Conservation (phyloP, 2,888 invertebrate genomes). For the Sinopyrophorus schimmeli region DNA sequence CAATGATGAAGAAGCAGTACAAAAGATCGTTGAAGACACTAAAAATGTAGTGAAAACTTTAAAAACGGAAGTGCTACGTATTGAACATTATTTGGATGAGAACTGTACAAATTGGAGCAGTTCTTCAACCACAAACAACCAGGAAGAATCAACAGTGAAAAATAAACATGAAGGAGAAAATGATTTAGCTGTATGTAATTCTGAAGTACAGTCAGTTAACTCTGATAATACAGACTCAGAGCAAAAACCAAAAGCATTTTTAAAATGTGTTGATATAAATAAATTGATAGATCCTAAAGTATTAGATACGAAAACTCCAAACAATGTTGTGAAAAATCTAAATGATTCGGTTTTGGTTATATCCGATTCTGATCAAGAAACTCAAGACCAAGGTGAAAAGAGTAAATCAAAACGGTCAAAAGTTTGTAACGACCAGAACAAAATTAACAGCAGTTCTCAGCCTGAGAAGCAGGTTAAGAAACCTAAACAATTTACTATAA, state of each 20-base stretch:
- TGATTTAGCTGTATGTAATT: too few relatives aligned
- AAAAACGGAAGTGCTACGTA: constrained; percentile 21
- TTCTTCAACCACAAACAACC: not conserved
- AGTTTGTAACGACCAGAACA: too few relatives aligned
- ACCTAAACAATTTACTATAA: too few relatives aligned
- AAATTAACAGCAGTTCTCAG: too few relatives aligned
- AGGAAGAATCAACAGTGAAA: too few relatives aligned
- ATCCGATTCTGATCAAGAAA: constrained; percentile 45
- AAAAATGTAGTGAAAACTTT: constrained; percentile 34
- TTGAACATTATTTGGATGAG: constrained; percentile 34
- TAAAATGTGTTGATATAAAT: constrained; percentile 50
- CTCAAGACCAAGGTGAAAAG: not conserved
- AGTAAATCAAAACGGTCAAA: constrained; percentile 3
- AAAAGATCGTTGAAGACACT: constrained; percentile 31
- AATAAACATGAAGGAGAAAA: too few relatives aligned
- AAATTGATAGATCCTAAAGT: constrained; percentile 46
- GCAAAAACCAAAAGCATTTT: constrained; percentile 37
- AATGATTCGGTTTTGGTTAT: constrained; percentile 45
- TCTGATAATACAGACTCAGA: too few relatives aligned
- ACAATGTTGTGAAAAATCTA: too few relatives aligned
- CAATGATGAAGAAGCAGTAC: constrained; percentile 18
- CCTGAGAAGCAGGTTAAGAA: too few relatives aligned
- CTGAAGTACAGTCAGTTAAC: too few relatives aligned
- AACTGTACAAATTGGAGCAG: constrained; percentile 13
- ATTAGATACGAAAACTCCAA: constrained; percentile 20